Conservation (phyloP, 2,113 vertebrate species). For the Tupaia chinensis region DNA sequence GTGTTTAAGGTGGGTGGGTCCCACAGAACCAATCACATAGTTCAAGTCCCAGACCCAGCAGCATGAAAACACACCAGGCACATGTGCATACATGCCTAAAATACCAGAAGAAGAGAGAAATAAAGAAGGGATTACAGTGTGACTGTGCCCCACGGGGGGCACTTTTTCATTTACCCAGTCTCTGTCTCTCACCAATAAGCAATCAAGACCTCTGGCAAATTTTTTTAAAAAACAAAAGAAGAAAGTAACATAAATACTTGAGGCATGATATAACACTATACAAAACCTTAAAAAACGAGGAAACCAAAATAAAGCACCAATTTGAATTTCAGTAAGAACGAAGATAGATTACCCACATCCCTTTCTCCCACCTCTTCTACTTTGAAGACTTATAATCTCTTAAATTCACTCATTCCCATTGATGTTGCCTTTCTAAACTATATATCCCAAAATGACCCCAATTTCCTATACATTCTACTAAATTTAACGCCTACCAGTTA, state of each 20-base stretch:
- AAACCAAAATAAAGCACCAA: slow-evolving; percentile 4
- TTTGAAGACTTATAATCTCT: slow-evolving; percentile 10
- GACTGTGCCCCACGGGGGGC: too few species aligned
- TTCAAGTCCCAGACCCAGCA: too few species aligned
- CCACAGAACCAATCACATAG: too few species aligned
- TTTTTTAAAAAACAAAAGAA: not conserved
- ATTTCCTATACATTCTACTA: not conserved
- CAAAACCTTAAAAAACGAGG: not conserved
- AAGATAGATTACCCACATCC: not conserved
- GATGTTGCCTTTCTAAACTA: not conserved
- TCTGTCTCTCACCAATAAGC: too few species aligned
- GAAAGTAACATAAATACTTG: not conserved
- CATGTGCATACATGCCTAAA: too few species aligned
- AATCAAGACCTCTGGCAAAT: too few species aligned
- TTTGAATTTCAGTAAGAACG: not conserved
- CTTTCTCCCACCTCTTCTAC: not conserved
- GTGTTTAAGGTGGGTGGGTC: too few species aligned
- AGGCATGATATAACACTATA: not conserved
- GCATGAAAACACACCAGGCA: too few species aligned
- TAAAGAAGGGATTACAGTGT: too few species aligned
- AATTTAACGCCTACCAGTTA: not conserved
- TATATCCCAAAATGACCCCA: not conserved
- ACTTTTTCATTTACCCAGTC: too few species aligned
- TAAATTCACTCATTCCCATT: not conserved
- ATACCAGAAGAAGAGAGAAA: too few species aligned